Percentiles rank a stretch among this genome's conserved stretches.
These are phyloP conservation scores for Oscheius sp. DNA, from an alignment of 2,888 invertebrate species.

Conservation along the genomic window DNA sequence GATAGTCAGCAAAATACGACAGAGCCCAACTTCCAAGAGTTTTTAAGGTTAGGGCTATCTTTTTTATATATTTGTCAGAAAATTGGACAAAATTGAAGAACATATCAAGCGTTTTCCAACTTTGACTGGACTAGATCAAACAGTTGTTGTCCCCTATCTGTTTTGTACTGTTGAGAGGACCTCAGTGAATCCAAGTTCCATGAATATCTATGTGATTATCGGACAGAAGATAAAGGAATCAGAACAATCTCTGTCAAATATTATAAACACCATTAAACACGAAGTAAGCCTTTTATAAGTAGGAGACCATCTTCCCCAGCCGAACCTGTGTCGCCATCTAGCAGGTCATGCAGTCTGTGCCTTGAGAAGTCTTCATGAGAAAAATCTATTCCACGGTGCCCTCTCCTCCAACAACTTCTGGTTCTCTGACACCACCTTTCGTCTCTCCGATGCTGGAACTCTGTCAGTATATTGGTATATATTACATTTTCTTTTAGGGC, in stretches of 20 bases:
- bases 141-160: conserved; percentile 37
- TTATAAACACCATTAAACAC: conserved; percentile 11
- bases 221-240: conserved; percentile 34
- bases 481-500: conserved; percentile 18
- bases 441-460: conserved; percentile 46
- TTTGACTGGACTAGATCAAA: conserved; percentile 29
- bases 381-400: conserved; percentile 37
- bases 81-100: conserved; percentile 27
- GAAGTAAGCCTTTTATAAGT: not conserved
- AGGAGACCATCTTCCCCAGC: conserved; percentile 36
- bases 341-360: conserved; percentile 57
- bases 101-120: conserved; percentile 26
- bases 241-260: conserved; percentile 17
- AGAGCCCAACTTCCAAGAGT: conserved; percentile 2
- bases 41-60: not conserved
- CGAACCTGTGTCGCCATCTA: conserved; percentile 44
- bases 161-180: conserved; percentile 33
- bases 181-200: not conserved
- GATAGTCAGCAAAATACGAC: conserved; percentile 18
- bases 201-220: conserved; percentile 32
- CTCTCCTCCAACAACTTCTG: conserved; percentile 33
- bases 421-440: conserved; percentile 36
- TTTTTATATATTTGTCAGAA: conserved; percentile 10
- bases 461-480: conserved; percentile 25
- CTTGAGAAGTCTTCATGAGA: conserved; percentile 59